Percentiles rank a stretch among this genome's conserved stretches.
These are phyloP conservation scores for Cygnus buccinator DNA, from an alignment of 2,113 vertebrate genomes.

Conservation along the genomic window DNA sequence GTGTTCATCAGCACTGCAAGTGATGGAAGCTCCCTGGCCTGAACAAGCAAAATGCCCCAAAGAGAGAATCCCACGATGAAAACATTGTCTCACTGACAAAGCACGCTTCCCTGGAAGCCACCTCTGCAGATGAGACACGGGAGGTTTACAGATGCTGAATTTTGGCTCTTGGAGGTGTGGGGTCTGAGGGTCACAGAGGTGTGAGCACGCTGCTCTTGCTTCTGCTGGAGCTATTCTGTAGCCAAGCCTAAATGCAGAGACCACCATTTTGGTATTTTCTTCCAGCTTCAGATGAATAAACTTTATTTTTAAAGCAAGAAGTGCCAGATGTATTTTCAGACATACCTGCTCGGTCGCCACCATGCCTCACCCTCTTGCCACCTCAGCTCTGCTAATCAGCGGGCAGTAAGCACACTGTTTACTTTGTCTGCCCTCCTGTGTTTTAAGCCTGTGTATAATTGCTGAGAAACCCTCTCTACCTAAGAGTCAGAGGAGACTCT, in stretches of 20 bases:
- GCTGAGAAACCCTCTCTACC: background rate
- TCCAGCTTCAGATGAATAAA: background rate
- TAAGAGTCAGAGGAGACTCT: slow-evolving; percentile 1
- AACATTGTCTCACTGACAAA: background rate
- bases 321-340: background rate
- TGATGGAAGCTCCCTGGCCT: background rate
- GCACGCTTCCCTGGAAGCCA: background rate
- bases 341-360: background rate
- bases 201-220: background rate
- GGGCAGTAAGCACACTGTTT: background rate
- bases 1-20: background rate
- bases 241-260: background rate
- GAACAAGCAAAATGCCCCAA: background rate
- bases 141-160: background rate
- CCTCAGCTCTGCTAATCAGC: background rate
- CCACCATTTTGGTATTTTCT: background rate
- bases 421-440: background rate
- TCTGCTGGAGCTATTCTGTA: background rate
- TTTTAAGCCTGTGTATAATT: slow-evolving; percentile 6
- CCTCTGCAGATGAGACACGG: background rate
- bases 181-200: background rate
- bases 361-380: background rate
- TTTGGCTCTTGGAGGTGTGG: background rate
- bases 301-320: background rate
- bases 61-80: background rate